Evolutionary conservation across 2,797 vertebrate species (phyloP), one percentile per base, ranked within the genome.

Genomic region (Scyliorhinus canicula): DNA sequence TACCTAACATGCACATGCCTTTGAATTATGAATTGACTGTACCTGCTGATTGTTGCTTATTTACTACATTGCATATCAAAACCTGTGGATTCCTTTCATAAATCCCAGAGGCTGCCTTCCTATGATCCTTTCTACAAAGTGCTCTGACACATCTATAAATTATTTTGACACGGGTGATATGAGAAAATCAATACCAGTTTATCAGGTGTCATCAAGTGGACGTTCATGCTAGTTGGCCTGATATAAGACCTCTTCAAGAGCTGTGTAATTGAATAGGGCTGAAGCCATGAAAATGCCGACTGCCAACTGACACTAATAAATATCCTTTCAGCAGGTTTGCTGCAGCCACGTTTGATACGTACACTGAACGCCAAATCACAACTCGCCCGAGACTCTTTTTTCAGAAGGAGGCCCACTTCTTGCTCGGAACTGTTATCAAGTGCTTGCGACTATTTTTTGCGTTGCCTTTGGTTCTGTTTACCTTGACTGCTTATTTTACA

Each of bases 91-190:
- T 98, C 97, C 97, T 52, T 55, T 97, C 96, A 97, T 98, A 98
- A 99, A 98, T 98, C 98, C 97, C 97, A 97, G 97, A 97, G 97
- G 97, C 96, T 96, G 95, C 96, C 96, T 96, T 96, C 96, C 97
- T 97, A 96, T 97, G 97, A 97, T 97, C 96, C 96, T 96, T 96
- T 95, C 95, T 82, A 97, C 97, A 97, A 97, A 96, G 97, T 95
- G 95, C 97, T 98, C 97, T 98, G 98, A 98, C 98, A 98, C 98
- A 97, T 98, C 98, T 98, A 98, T 99, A 98, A 99, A 99, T 99
- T 98, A 98, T 97, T 97, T 98, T 98, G 98, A 99, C 98, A 97
- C 97, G 96, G 96, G 96, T 96, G 96, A 98, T 98, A 98, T 97
- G 97, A 98, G 97, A 97, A 98, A 99, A 99, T 99, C 98, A 98